Evolutionary conservation across 2,113 vertebrate genomes (phyloP), one percentile per base, ranked within the genome.

Genomic region (Lates calcarifer): DNA sequence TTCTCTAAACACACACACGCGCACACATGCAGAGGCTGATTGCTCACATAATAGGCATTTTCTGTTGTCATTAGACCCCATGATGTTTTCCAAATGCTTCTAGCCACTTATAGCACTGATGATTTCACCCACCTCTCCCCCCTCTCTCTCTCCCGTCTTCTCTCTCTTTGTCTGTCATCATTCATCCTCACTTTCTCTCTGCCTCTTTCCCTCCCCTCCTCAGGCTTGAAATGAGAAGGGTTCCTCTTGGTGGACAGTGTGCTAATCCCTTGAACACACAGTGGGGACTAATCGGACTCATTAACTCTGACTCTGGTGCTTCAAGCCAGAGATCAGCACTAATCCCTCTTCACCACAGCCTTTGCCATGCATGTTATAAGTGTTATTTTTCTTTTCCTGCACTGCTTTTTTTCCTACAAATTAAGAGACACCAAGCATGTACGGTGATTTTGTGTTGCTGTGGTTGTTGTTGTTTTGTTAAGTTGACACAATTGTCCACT

Each of bases 201-300:
- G 76, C 66, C 26, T 20, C 60, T 80, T 74, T 8, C 62, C 68
- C 66, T 56, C 58, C n/a, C 45, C 24, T 58, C 45, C 26, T 67
- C 45, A 43, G 64, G 73, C 53, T 67, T 74, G 43, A 83, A 81
- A 78, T 41, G 53, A 77, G 73, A 41, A 62, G 24, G 66, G 29
- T 57, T 84, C 51, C 53, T 80, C 60, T 80, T 47, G 73, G 68
- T 74, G 74, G 66, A 84, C 85, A 74, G 57, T 41, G 77, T 77
- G 66, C 76, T 87, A 87, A 90, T 92, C 91, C 77, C 39, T 61
- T 61, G 45, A 86, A 82, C 85, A 73, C 83, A 80, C 78, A 66
- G 64, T 58, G 77, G 66, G 76, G 70, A 79, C 81, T 88, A 90
- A 91, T 90, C 69, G n/a, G 53, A 81, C 82, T 90, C 87, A 90